phyloP scores from a whole-genome alignment of 2,888 invertebrate genomes.

The Campoletis raptor region DNA sequence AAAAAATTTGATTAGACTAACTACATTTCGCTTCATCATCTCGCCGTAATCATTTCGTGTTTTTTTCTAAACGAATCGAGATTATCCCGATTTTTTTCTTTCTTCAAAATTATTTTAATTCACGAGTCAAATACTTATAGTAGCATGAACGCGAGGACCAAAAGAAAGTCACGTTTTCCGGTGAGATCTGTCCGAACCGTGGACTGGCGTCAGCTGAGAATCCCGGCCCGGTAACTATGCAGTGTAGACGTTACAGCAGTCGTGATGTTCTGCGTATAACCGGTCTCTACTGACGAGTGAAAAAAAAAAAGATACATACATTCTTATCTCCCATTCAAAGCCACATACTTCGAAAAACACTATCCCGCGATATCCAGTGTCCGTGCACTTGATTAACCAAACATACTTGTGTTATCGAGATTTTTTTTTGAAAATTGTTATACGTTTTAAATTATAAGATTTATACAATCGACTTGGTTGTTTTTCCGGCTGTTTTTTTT shows the following conservation, averaged over 20 bases:
- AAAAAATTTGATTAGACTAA: conserved; percentile 82
- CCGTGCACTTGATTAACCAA: background rate
- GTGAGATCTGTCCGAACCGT: background rate
- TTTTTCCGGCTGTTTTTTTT: background rate
- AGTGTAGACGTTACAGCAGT: background rate
- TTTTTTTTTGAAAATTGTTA: background rate
- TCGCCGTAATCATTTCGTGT: conserved; percentile 69
- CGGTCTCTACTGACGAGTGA: conserved; percentile 44
- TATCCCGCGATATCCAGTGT: background rate
- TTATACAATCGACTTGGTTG: background rate
- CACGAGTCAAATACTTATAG: background rate
- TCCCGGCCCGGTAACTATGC: conserved; percentile 22
- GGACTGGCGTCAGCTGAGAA: conserved; percentile 1
- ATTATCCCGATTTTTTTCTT: background rate
- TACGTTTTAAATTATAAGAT: background rate
- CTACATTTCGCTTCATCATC: conserved; percentile 83
- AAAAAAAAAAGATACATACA: conserved; percentile 22
- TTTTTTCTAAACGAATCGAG: conserved; percentile 19
- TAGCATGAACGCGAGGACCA: background rate
- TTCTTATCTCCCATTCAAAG: background rate
- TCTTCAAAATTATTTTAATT: background rate
- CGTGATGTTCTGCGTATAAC: conserved; percentile 22
- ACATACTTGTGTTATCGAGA: background rate
- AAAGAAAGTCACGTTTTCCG: conserved; percentile 23
- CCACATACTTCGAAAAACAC: background rate